These are phyloP conservation scores for Pissodes strobi DNA, from an alignment of 1,140 invertebrate species.

Conservation along the genomic window DNA sequence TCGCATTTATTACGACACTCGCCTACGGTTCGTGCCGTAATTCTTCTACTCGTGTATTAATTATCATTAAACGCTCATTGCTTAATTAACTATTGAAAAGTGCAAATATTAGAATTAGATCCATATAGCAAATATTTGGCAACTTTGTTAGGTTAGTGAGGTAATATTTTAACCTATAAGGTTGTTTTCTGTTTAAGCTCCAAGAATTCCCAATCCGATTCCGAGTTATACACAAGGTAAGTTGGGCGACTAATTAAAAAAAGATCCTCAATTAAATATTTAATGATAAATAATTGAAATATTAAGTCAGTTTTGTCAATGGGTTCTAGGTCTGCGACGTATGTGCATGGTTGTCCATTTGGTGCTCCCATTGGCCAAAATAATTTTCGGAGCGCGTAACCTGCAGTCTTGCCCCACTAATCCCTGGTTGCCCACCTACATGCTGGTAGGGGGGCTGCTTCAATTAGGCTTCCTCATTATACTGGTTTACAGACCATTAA, in stretches of 20 bases:
- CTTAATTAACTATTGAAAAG: no score
- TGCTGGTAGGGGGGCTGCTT: slow-evolving; percentile 15
- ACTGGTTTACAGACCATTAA: slow-evolving; percentile 8
- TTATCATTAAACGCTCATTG: no score
- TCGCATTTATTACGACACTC: no score
- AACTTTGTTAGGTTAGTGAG: no score
- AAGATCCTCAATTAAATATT: no score
- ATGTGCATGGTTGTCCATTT: slow-evolving; percentile 17
- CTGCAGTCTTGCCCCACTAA: slow-evolving; percentile 20
- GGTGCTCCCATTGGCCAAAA: slow-evolving; percentile 15
- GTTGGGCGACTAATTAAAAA: not conserved
- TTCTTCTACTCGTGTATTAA: no score
- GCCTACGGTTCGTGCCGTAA: no score
- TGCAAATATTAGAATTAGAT: no score
- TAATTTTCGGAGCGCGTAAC: slow-evolving; percentile 8
- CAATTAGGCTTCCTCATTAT: slow-evolving; percentile 9
- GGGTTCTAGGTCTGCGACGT: slow-evolving; percentile 21
- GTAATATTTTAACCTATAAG: no score
- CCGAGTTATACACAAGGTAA: slow-evolving; percentile 19
- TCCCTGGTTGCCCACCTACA: slow-evolving; percentile 20
- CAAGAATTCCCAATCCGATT: slow-evolving; percentile 12
- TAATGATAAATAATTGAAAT: no score
- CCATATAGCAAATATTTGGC: no score
- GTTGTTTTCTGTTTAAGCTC: slow-evolving; percentile 9
- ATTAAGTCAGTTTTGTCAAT: no score